phyloP scores from a whole-genome alignment of 2,113 vertebrate species.

The Neofelis nebulosa region DNA sequence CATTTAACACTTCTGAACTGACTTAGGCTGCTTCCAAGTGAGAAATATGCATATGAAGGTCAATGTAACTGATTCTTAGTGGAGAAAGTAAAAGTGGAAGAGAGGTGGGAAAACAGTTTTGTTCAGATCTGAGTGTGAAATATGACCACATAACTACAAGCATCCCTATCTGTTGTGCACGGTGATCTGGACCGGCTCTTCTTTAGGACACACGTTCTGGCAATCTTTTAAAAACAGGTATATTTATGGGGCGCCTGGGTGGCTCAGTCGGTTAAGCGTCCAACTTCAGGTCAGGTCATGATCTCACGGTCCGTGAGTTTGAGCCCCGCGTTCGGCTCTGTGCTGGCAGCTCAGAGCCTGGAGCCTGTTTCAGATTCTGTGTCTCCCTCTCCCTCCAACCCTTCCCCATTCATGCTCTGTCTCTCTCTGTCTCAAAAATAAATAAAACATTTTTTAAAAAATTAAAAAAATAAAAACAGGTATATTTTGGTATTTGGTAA shows the following conservation, averaged over 20 bases:
- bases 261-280: too few relatives aligned
- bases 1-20: constrained; percentile 58
- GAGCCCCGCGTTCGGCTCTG: too few relatives aligned
- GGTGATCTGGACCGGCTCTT: constrained; percentile 69
- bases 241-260: background rate
- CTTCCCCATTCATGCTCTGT: too few relatives aligned
- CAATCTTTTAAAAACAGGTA: constrained; percentile 55
- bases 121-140: constrained; percentile 85
- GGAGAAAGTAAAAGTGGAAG: constrained; percentile 36
- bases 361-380: too few relatives aligned
- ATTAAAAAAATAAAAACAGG: constrained; percentile 9
- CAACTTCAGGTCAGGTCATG: too few relatives aligned
- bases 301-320: too few relatives aligned
- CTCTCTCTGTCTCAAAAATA: too few relatives aligned
- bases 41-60: constrained; percentile 60
- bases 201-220: background rate
- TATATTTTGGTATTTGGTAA: constrained; percentile 24
- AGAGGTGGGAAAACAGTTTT: constrained; percentile 74
- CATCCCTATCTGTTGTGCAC: constrained; percentile 83
- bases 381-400: too few relatives aligned
- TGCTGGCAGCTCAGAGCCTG: too few relatives aligned
- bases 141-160: constrained; percentile 77
- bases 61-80: constrained; percentile 63
- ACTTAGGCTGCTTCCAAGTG: constrained; percentile 42
- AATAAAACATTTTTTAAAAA: too few relatives aligned